These are phyloP conservation scores for Falco cherrug DNA, from an alignment of 2,797 vertebrate species.

Conservation along the genomic window DNA sequence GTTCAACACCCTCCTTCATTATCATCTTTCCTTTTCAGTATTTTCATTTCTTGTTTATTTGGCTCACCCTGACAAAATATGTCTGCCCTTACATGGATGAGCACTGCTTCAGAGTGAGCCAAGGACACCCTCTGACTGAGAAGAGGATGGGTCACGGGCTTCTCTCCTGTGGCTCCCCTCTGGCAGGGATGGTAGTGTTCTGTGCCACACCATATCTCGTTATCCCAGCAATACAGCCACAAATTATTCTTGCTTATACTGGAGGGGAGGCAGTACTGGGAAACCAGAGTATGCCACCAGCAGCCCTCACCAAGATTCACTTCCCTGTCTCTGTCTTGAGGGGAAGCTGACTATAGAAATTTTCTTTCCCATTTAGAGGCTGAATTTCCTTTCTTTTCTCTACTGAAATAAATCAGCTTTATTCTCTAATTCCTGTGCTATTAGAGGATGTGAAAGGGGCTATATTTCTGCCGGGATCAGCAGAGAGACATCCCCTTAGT, in stretches of 20 bases:
- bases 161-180: neutral
- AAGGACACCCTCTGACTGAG: neutral
- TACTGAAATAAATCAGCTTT: neutral
- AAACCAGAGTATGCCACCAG: neutral
- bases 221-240: neutral
- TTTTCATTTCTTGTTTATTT: neutral
- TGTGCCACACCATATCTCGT: neutral
- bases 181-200: neutral
- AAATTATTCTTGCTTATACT: neutral
- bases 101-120: neutral
- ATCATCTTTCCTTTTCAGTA: neutral
- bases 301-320: neutral
- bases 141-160: fast-evolving
- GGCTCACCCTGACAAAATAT: neutral
- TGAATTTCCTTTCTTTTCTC: neutral
- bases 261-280: neutral
- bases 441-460: neutral
- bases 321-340: neutral
- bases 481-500: neutral
- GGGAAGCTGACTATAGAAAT: neutral
- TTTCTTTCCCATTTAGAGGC: neutral
- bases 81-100: neutral
- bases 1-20: neutral
- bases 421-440: slow-evolving; percentile 20
- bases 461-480: neutral